phyloP scores from a whole-genome alignment of 2,888 invertebrate species.

The Julus scandinavius region DNA sequence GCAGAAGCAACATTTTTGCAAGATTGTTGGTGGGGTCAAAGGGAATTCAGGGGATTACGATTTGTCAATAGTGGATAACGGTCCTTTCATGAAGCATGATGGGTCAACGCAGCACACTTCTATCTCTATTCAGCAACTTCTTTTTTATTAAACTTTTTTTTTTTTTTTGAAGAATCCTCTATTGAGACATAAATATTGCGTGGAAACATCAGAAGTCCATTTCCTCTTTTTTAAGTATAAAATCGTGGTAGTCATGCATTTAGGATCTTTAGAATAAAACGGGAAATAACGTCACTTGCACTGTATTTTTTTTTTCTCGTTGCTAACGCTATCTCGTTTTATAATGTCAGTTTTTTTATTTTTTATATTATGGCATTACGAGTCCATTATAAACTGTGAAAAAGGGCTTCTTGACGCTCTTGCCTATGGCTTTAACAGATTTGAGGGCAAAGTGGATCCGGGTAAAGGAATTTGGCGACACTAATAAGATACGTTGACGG shows the following conservation, averaged over 20 bases:
- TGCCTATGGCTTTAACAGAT: constrained; percentile 10
- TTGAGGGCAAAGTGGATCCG: not conserved
- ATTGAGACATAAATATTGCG: not conserved
- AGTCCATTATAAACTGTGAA: constrained; percentile 2
- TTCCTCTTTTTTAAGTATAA: not conserved
- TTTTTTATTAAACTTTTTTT: not conserved
- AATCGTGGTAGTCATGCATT: not conserved
- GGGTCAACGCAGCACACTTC: not conserved
- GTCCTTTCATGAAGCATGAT: not conserved
- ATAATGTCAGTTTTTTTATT: not conserved
- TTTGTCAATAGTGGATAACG: constrained; percentile 2
- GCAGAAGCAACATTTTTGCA: not conserved
- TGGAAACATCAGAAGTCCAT: not conserved
- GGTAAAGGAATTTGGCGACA: not conserved
- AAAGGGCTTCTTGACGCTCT: not conserved
- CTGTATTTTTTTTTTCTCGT: not conserved
- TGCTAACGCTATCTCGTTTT: not conserved
- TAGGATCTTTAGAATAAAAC: not conserved
- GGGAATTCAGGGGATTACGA: not conserved
- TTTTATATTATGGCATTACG: not conserved
- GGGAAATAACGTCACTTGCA: not conserved
- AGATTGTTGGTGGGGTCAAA: not conserved
- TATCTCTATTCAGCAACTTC: not conserved
- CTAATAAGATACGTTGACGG: constrained; percentile 3
- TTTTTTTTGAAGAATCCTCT: not conserved